phyloP scores from a whole-genome alignment of 2,113 vertebrate genomes.

The Anguilla rostrata region DNA sequence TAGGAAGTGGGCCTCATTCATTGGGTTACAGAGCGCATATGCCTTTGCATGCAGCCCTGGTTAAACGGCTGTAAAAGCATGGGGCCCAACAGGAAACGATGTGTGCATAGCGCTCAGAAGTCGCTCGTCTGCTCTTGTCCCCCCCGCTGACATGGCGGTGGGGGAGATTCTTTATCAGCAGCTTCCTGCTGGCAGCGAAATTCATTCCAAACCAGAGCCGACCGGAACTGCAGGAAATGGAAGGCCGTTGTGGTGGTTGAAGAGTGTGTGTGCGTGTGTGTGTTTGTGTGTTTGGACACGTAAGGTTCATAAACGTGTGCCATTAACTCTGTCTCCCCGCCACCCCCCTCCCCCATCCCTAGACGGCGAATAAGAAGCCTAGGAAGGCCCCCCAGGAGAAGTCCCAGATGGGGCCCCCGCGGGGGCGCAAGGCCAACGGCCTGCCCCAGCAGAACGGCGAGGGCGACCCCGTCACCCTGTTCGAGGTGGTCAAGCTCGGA shows the following conservation, averaged over 20 bases:
- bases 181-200: background rate
- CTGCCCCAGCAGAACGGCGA: constrained; percentile 91
- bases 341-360: constrained; percentile 25
- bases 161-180: background rate
- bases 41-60: background rate
- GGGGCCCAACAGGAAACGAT: background rate
- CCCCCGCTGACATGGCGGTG: background rate
- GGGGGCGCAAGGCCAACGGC: constrained; percentile 87
- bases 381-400: constrained; percentile 86
- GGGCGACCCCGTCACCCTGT: constrained; percentile 88
- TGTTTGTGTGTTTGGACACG: background rate
- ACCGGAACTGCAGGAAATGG: background rate
- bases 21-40: background rate
- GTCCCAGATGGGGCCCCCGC: constrained; percentile 67
- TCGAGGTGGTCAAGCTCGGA: constrained; percentile 92
- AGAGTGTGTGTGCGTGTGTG: background rate
- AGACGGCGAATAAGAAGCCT: constrained; percentile 90
- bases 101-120: background rate
- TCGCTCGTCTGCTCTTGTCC: background rate
- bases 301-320: background rate
- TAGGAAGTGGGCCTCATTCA: background rate
- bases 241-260: background rate
- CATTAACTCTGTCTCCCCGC: background rate
- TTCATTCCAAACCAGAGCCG: background rate
- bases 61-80: background rate